Evolutionary conservation across 2,888 invertebrate genomes (phyloP).

Genomic region (Sipha maydis): DNA sequence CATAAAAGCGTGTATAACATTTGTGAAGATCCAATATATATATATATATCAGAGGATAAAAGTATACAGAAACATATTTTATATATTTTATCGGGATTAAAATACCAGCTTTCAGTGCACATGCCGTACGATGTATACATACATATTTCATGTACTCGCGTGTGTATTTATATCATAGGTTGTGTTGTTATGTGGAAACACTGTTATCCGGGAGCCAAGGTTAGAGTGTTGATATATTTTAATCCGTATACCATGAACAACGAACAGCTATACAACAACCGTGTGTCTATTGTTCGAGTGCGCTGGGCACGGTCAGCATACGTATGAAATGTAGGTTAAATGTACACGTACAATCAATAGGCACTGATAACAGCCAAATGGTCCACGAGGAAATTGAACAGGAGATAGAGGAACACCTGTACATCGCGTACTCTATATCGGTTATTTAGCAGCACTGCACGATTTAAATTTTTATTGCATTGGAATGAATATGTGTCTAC

Average conservation of each 20-base stretch:
- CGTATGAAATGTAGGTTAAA: conserved; percentile 4
- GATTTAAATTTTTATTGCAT: no score
- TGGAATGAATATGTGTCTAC: no score
- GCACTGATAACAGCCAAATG: no score
- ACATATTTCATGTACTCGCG: no score
- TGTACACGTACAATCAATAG: background rate
- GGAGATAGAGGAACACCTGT: no score
- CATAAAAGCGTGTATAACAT: no score
- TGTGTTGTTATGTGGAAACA: background rate
- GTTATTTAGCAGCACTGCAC: no score
- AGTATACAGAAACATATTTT: background rate
- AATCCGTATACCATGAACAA: background rate
- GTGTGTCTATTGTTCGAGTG: no score
- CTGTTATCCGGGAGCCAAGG: conserved; percentile 28
- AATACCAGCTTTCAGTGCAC: background rate
- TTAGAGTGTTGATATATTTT: background rate
- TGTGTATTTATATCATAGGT: background rate
- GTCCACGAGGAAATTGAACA: no score
- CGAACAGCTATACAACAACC: background rate
- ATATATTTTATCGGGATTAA: background rate
- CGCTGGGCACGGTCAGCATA: background rate
- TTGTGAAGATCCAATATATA: no score
- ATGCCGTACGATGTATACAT: background rate
- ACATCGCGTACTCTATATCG: no score
- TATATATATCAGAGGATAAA: background rate